Percentiles rank a stretch among this genome's conserved stretches.
These are phyloP conservation scores for Microcebus murinus DNA, from an alignment of 2,113 vertebrate genomes.

Conservation along the genomic window DNA sequence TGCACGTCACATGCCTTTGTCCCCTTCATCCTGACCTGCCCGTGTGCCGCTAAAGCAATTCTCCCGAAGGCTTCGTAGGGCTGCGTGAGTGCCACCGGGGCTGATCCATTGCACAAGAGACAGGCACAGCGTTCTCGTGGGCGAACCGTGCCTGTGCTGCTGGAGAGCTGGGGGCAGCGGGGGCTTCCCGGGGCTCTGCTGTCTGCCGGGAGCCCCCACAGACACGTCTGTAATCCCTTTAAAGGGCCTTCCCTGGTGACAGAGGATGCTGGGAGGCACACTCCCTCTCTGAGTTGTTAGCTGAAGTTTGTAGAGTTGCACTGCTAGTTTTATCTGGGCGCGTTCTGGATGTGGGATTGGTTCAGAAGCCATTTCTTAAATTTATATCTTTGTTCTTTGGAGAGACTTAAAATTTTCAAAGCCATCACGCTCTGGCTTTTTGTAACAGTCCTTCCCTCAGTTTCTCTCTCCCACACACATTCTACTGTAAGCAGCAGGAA, in stretches of 20 bases:
- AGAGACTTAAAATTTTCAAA: not conserved
- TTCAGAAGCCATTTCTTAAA: not conserved
- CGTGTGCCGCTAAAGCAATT: not conserved
- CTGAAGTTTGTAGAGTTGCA: fast-evolving
- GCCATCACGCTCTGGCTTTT: not conserved
- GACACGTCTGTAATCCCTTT: not conserved
- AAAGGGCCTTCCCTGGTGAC: not conserved
- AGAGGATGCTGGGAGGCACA: fast-evolving
- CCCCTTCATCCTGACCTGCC: not conserved
- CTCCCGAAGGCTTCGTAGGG: not conserved
- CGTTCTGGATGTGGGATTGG: not conserved
- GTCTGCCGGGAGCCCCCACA: fast-evolving
- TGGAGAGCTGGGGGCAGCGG: too few species aligned
- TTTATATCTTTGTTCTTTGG: not conserved
- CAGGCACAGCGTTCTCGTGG: not conserved
- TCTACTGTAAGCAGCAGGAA: not conserved
- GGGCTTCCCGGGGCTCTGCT: too few species aligned
- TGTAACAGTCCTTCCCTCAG: not conserved
- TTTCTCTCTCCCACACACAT: not conserved
- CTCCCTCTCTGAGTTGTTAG: not conserved
- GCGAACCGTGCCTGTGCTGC: fast-evolving
- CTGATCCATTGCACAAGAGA: not conserved
- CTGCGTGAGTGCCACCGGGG: not conserved
- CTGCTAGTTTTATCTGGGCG: not conserved
- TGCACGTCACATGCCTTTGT: not conserved